Conservation (phyloP, 2,797 vertebrate genomes). For the Echiichthys vipera region DNA sequence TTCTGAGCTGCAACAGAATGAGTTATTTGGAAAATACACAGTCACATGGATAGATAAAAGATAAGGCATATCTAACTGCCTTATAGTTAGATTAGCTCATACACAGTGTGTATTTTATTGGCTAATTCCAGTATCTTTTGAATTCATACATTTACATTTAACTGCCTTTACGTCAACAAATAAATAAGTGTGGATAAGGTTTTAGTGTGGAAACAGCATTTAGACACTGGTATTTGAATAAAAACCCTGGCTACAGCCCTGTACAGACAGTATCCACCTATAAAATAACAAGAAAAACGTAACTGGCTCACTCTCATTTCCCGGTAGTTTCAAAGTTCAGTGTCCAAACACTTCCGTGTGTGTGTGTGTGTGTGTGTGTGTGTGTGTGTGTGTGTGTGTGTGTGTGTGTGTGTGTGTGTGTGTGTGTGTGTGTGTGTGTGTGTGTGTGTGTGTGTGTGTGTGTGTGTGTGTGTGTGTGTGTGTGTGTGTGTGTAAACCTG, state of each 20-base stretch:
- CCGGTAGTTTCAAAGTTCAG: slow-evolving; percentile 51
- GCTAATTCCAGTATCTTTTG: too few relatives aligned
- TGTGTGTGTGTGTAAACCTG: slow-evolving; percentile 15
- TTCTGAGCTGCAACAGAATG: too few relatives aligned
- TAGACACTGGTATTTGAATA: background rate
- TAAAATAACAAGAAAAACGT: slow-evolving; percentile 13
- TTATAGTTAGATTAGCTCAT: background rate
- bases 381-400: too few relatives aligned
- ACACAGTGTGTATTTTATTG: too few relatives aligned
- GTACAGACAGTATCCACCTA: slow-evolving; percentile 1
- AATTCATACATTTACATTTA: too few relatives aligned
- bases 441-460: slow-evolving; percentile 15
- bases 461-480: background rate
- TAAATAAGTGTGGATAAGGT: background rate
- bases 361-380: too few relatives aligned
- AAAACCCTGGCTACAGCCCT: background rate
- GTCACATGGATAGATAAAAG: background rate
- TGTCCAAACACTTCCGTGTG: slow-evolving; percentile 68
- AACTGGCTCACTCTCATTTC: slow-evolving; percentile 24
- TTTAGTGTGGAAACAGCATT: background rate
- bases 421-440: too few relatives aligned
- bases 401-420: too few relatives aligned
- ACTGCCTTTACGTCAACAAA: background rate
- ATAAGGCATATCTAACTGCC: background rate
- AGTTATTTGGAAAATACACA: background rate